phyloP scores from a whole-genome alignment of 2,797 vertebrate genomes.

The Poeciliopsis presidionis region DNA sequence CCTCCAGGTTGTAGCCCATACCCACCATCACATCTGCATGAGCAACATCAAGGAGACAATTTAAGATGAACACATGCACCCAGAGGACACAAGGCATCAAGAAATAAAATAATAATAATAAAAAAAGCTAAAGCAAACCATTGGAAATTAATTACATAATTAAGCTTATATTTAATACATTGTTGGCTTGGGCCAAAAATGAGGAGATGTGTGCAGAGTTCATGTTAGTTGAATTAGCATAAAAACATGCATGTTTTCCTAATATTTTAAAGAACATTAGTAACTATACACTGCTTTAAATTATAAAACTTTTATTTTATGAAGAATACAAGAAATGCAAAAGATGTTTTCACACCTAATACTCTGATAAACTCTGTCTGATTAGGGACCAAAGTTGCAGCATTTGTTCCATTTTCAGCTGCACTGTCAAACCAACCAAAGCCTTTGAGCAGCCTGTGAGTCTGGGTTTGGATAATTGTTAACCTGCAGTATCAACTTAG shows the following conservation, averaged over 20 bases:
- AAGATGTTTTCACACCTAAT: background rate
- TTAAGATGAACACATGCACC: background rate
- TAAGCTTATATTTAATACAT: background rate
- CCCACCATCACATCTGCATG: slow-evolving; percentile 93
- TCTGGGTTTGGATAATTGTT: too few species aligned
- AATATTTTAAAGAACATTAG: background rate
- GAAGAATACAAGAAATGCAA: background rate
- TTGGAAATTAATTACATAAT: background rate
- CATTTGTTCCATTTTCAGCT: too few species aligned
- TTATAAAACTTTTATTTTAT: background rate
- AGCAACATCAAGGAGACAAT: background rate
- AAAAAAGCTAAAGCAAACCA: background rate
- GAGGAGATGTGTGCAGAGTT: background rate
- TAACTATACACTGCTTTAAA: background rate
- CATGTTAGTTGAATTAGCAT: background rate
- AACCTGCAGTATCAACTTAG: background rate
- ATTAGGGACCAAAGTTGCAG: too few species aligned
- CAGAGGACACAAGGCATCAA: background rate
- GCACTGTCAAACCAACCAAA: background rate
- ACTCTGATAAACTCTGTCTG: background rate
- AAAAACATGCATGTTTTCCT: background rate
- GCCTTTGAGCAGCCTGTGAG: background rate
- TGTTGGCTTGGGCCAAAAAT: background rate
- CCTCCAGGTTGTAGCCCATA: slow-evolving; percentile 97
- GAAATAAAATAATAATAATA: background rate